Base-by-base conservation (phyloP, 64 coral and sea anemone species). In the Hydrozoanthus tunicans region DNA sequence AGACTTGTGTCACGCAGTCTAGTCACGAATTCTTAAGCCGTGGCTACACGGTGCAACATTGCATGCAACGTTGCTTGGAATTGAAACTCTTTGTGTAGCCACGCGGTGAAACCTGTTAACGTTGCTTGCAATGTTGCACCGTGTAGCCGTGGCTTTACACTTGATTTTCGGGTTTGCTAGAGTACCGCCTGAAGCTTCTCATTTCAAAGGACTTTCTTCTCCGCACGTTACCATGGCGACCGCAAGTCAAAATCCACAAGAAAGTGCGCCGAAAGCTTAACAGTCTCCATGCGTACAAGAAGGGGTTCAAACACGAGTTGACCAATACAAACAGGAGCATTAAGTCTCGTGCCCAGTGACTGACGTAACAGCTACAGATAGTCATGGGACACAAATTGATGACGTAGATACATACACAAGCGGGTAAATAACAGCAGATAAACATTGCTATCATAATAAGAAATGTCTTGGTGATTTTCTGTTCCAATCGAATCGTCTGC, bases 401-500 rank as follows among this genome's bases (percentile, higher is more conserved):
- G 67, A 96, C 54, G 51, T 96, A 96, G n/a, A 96, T 92, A 20
- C 89, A 82, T 7, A 73, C 95, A 13, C 95, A 94, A 0, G 95
- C 95, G 0, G 92, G 92, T 55, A 94, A 26, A 17, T 96, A 96
- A 71, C 95, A 96, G 5, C 53, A 80, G 5, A 96, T 83, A 53
- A 96, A 96, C 4, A 96, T 32, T 14, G 71, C 59, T n/a, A 96
- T 53, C 95, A 96, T 96, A 32, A 96, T 89, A 25, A 96, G 95
- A 58, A 96, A 89, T 3, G 95, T 96, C 11, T 96, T 96, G 1
- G 95, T 96, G 9, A 96, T 93, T 56, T 96, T 96, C 80, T 96
- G 90, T 59, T 96, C 92, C 82, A 62, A 84, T 53, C 89, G 70
- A 57, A 96, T 73, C 8, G 70, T 79, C 13, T 78, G 69, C 65